These are phyloP conservation scores for Linepithema humile DNA, from an alignment of 1,140 invertebrate species.

Conservation along the genomic window DNA sequence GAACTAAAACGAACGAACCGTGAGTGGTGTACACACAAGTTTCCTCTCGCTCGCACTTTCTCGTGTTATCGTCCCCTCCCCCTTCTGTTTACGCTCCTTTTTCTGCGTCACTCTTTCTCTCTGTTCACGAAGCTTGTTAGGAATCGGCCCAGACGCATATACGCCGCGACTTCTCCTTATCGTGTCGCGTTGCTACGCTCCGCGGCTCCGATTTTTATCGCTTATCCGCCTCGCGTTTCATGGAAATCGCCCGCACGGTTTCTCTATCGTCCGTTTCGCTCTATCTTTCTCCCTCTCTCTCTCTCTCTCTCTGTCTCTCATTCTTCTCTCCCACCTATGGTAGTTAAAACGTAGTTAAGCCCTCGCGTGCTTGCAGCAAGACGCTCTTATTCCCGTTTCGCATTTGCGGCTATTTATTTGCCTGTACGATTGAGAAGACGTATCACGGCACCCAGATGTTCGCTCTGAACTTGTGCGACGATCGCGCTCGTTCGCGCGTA, in stretches of 20 bases:
- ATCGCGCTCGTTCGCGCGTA: neutral
- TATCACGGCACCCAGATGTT: slow-evolving; percentile 36
- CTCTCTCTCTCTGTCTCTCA: neutral
- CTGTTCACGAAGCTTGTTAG: neutral
- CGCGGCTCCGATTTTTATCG: slow-evolving; percentile 43
- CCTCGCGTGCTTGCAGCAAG: slow-evolving; percentile 2
- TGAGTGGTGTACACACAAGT: neutral
- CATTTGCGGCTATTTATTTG: neutral
- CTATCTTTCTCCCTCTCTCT: neutral
- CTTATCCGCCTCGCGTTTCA: slow-evolving; percentile 1
- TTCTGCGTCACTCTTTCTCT: neutral
- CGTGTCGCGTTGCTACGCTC: neutral
- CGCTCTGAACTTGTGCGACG: neutral
- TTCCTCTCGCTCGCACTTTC: neutral
- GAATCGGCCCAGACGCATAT: neutral
- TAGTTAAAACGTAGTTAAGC: neutral
- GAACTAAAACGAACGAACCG: neutral
- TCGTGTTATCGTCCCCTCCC: neutral
- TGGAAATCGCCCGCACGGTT: slow-evolving; percentile 33
- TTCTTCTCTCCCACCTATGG: neutral
- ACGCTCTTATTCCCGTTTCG: neutral
- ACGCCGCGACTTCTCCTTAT: slow-evolving; percentile 1
- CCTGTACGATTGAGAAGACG: neutral
- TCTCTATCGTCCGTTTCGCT: neutral
- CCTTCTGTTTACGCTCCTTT: neutral